phyloP scores from a whole-genome alignment of 1,140 invertebrate species.

The Caerostris darwini region DNA sequence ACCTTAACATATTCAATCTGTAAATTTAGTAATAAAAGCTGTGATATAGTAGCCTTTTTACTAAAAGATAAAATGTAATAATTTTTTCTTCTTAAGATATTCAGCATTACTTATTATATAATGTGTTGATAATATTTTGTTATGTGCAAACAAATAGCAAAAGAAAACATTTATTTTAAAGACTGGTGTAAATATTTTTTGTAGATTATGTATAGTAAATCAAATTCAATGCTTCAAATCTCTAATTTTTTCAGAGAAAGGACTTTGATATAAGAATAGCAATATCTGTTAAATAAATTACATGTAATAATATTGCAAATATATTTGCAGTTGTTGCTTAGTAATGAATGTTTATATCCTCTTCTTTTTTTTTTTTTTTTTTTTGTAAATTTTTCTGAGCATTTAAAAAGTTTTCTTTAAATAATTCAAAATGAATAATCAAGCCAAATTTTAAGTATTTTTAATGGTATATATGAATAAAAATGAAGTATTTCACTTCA shows the following conservation, averaged over 20 bases:
- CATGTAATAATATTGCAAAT: neutral
- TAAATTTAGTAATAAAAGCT: constrained; percentile 58
- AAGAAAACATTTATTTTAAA: neutral
- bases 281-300: constrained; percentile 5
- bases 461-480: too few relatives aligned
- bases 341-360: constrained; percentile 9
- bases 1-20: neutral
- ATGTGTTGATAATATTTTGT: constrained; percentile 37
- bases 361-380: neutral
- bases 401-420: neutral
- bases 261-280: constrained; percentile 37
- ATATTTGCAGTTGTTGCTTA: neutral
- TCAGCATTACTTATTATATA: neutral
- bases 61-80: neutral
- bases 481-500: too few relatives aligned
- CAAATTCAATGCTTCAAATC: neutral
- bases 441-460: neutral
- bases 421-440: neutral
- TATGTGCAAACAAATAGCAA: constrained; percentile 5
- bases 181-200: constrained; percentile 10
- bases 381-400: neutral
- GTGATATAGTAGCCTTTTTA: constrained; percentile 51
- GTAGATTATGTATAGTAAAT: neutral
- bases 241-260: constrained; percentile 46
- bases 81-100: constrained; percentile 41